Percentiles rank a stretch among this genome's conserved stretches.
phyloP scores from a whole-genome alignment of 1,140 invertebrate genomes.

The Drosophila kohkoa region DNA sequence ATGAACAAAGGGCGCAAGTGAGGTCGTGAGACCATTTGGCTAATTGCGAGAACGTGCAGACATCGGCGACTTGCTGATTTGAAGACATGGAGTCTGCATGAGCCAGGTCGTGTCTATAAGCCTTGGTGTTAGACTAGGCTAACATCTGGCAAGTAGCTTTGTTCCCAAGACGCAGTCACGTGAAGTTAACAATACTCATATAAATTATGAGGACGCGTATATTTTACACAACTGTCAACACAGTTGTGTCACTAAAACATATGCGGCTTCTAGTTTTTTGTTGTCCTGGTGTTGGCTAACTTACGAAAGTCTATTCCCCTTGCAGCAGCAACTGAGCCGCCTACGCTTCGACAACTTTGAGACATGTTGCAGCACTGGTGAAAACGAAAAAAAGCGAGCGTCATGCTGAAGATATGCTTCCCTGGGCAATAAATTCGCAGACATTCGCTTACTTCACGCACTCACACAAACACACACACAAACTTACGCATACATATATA shows the following conservation, averaged over 20 bases:
- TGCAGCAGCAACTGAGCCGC: conserved; percentile 49
- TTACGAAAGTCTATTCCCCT: conserved; percentile 58
- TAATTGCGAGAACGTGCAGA: conserved; percentile 72
- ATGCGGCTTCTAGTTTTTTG: conserved; percentile 70
- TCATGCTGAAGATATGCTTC: conserved; percentile 72
- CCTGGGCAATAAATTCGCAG: conserved; percentile 78
- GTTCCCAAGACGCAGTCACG: conserved; percentile 69
- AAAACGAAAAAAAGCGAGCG: conserved; percentile 38
- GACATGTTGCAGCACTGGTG: conserved; percentile 73
- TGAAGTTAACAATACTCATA: conserved; percentile 80
- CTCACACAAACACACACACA: conserved; percentile 37
- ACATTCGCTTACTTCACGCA: conserved; percentile 22
- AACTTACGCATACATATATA: conserved; percentile 22
- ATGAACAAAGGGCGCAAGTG: conserved; percentile 37
- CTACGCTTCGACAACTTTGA: conserved; percentile 76
- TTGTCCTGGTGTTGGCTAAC: conserved; percentile 36
- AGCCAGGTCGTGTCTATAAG: conserved; percentile 20
- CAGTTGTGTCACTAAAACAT: conserved; percentile 77
- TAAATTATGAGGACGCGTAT: conserved; percentile 79
- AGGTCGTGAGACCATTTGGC: conserved; percentile 67
- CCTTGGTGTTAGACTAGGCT: conserved; percentile 1
- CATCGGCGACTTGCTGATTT: conserved; percentile 23
- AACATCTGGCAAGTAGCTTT: conserved; percentile 35
- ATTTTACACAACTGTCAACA: conserved; percentile 80
- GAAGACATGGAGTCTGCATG: background rate